Evolutionary conservation across 2,888 invertebrate genomes (phyloP), one percentile per base, ranked within the genome.

Genomic region (Meiosimyza platycephala): DNA sequence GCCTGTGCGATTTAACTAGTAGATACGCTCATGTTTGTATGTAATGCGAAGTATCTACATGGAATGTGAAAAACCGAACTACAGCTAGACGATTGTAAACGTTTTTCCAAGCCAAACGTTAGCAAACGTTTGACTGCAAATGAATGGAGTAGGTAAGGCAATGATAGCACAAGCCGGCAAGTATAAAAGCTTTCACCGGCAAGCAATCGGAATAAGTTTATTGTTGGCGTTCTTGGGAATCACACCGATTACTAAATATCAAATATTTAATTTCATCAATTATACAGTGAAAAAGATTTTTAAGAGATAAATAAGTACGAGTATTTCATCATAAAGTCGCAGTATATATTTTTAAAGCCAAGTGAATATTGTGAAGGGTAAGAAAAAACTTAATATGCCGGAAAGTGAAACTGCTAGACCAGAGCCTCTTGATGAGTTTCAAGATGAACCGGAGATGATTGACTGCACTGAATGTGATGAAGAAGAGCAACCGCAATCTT

Each of bases 111-210:
- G 15, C 4, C 40, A 16, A 59, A 60, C 59, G 68, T 59, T 68
- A 5, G 12, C 50, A 50, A 68, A 59, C 68, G 59, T 68, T 68
- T 51, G 6, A 13, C 18, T 15, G n/a, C 6, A 55, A 47, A 12
- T 47, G n/a, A 18, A 12, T 50, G 12, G 54, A 51, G 28, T 22
- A 22, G 67, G 57, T 18, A 55, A 28, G 28, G 6, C 47, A 75
- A 76, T 79, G 75, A 73, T 75, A 76, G 52, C 66, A 76, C 75
- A 71, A 72, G 76, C 72, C 62, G 47, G 22, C 65, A 51, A 54
- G 48, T 81, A 81, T 81, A 81, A 82, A 81, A 81, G 81, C 65
- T 76, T 77, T 79, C 78, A 77, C 80, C 78, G 81, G 79, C 75
- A 12, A 75, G 62, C 65, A 64, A 40, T 51, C 65, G 72, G 60